Base-by-base conservation (phyloP, 2,888 invertebrate genomes). In the Caenorhabditis sp. region DNA sequence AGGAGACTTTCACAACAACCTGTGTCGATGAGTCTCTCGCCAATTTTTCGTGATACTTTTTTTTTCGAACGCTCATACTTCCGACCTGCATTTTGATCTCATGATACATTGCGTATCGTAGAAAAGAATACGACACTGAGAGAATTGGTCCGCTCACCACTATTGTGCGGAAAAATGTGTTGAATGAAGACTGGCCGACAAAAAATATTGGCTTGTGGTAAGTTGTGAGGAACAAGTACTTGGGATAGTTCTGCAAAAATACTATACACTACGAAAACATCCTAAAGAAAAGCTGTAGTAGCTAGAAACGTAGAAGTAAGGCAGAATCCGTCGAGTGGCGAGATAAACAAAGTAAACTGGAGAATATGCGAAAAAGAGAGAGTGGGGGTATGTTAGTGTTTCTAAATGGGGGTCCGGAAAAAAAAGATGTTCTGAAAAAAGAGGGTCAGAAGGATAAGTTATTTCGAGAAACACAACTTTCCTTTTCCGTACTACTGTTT, bases 191-290 rank as follows among this genome's bases (percentile, higher is more conserved):
- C n/a, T 67, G 31, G 10, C 10, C 31, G 31, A 31, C 67, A 8
- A 61, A 37, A 19, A 67, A 58, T n/a, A 67, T 23, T 27, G 62
- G 58, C 24, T 24, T 50, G 49, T 67, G 36, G 26, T 58, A 19
- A 21, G 50, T 50, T 1, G 58, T 36, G 21, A 66, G 19, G 2
- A 36, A 23, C 23, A 4, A 27, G 24, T 66, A 66, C 37, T 66
- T 66, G n/a, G 66, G 66, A 31, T 66, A 66, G 51, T 62, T 66
- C 66, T 66, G 58, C 27, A 64, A 27, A 24, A 24, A 27, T 57
- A n/a, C n/a, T 10, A 27, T 61, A 60, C 43, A 55, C 60, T 21
- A 49, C 66, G 10, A 66, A 55, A 19, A 60, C 60, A 10, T 54
- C 6, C 4, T 66, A 23, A 1, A 21, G 54, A 1, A 54, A 26